A percentile compares a stretch with the other conserved stretches of the same genome.
Evolutionary conservation across 1,140 invertebrate genomes (phyloP).

Genomic region (Ylistrum balloti): DNA sequence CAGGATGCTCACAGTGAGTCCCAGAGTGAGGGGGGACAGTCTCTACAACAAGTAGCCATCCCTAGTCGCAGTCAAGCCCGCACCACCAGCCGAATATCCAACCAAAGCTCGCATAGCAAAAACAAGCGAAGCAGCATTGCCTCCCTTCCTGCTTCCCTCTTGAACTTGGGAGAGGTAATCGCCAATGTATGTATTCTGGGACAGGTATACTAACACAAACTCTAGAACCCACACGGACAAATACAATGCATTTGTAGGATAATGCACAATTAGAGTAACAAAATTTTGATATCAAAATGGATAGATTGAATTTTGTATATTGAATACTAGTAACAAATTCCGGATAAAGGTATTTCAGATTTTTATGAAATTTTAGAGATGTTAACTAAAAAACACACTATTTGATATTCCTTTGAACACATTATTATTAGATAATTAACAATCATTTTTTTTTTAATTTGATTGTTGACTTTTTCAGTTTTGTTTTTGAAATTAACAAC

Average conservation of each 20-base stretch:
- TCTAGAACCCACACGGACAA: not conserved
- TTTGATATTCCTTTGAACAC: too few relatives aligned
- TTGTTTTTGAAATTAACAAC: too few relatives aligned
- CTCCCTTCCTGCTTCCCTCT: slow-evolving; percentile 79
- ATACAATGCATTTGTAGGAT: not conserved
- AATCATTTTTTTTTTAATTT: too few relatives aligned
- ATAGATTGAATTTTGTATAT: too few relatives aligned
- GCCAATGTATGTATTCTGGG: slow-evolving; percentile 46
- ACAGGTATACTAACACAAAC: slow-evolving; percentile 32
- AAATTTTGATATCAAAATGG: too few relatives aligned
- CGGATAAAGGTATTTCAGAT: too few relatives aligned
- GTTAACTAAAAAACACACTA: too few relatives aligned
- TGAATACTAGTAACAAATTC: too few relatives aligned
- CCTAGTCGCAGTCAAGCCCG: slow-evolving; percentile 70
- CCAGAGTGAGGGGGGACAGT: slow-evolving; percentile 72
- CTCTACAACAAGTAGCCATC: slow-evolving; percentile 51
- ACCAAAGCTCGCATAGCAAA: slow-evolving; percentile 77
- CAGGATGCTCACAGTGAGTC: slow-evolving; percentile 78
- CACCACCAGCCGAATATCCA: slow-evolving; percentile 78
- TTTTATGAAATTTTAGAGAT: too few relatives aligned
- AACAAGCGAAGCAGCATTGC: slow-evolving; percentile 79
- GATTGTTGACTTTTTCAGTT: too few relatives aligned
- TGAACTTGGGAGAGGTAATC: slow-evolving; percentile 79
- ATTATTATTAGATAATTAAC: too few relatives aligned
- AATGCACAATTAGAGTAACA: too few relatives aligned